These are phyloP conservation scores for Gymnosoma rotundatum DNA, from an alignment of 2,888 invertebrate genomes.

Conservation along the genomic window DNA sequence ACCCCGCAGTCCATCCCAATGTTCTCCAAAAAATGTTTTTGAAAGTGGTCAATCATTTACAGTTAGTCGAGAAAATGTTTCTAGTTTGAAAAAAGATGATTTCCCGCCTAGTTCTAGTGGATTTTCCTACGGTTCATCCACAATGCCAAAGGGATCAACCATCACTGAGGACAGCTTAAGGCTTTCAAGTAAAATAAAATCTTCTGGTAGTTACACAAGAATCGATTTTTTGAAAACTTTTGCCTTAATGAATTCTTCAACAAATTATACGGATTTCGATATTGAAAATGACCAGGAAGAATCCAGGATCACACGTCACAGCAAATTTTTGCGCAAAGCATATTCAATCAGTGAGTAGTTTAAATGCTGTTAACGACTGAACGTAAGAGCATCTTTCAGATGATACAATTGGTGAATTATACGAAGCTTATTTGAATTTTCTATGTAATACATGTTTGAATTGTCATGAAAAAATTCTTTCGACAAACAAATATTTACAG, in stretches of 20 bases:
- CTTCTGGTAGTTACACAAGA: conserved; percentile 81
- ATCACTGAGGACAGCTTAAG: conserved; percentile 46
- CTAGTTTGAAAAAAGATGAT: conserved; percentile 16
- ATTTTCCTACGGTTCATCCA: conserved; percentile 48
- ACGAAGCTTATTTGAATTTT: too few relatives aligned
- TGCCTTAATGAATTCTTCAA: conserved; percentile 89
- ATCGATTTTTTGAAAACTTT: conserved; percentile 97
- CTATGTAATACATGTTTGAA: too few relatives aligned
- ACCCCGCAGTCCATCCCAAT: conserved; percentile 76
- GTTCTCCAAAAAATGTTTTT: conserved; percentile 72
- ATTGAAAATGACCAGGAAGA: conserved; percentile 86
- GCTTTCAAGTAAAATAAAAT: conserved; percentile 63
- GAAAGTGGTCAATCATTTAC: conserved; percentile 73
- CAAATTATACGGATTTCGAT: conserved; percentile 78
- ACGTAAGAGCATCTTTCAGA: too few relatives aligned
- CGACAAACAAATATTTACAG: too few relatives aligned
- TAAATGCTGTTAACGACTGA: too few relatives aligned
- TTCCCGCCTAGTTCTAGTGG: neutral
- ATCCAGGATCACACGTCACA: too few relatives aligned
- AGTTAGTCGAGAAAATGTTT: neutral
- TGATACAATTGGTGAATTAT: too few relatives aligned
- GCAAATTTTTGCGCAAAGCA: too few relatives aligned
- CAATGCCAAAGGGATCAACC: conserved; percentile 63
- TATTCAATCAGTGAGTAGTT: too few relatives aligned
- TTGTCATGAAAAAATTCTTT: too few relatives aligned